A percentile compares a stretch with the other conserved stretches of the same genome.
These are phyloP conservation scores for Leucophenga maculata DNA, from an alignment of 2,888 invertebrate genomes.

Conservation along the genomic window DNA sequence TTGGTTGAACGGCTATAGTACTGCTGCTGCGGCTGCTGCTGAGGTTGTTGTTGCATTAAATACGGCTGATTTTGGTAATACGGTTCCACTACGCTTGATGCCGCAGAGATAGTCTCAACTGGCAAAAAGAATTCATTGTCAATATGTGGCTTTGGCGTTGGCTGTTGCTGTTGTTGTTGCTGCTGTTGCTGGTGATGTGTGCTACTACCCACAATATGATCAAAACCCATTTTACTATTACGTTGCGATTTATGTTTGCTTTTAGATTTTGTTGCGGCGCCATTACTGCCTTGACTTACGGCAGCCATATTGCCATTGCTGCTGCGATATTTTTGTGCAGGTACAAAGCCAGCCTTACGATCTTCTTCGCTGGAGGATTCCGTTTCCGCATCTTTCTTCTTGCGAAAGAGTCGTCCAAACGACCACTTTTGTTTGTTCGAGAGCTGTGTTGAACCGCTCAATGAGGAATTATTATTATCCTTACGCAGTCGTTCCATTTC, in stretches of 20 bases:
- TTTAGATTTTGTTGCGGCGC: slow-evolving; percentile 66
- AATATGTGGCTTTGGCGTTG: slow-evolving; percentile 57
- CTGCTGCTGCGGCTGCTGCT: slow-evolving; percentile 41
- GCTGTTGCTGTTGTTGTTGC: slow-evolving; percentile 25
- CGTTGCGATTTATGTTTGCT: slow-evolving; percentile 68
- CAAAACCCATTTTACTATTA: slow-evolving; percentile 75
- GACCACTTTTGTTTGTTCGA: slow-evolving; percentile 80
- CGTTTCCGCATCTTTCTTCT: slow-evolving; percentile 76
- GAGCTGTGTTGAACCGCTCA: slow-evolving; percentile 48
- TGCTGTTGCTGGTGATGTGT: slow-evolving; percentile 30
- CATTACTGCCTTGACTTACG: slow-evolving; percentile 41
- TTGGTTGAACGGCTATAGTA: slow-evolving; percentile 59
- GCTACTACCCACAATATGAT: slow-evolving; percentile 76
- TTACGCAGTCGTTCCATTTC: slow-evolving; percentile 54
- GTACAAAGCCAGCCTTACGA: slow-evolving; percentile 71
- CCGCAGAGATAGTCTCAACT: slow-evolving; percentile 57
- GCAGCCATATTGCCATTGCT: slow-evolving; percentile 37
- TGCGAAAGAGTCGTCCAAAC: slow-evolving; percentile 83
- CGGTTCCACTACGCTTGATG: slow-evolving; percentile 41
- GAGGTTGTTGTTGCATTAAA: slow-evolving; percentile 24
- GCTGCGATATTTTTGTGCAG: slow-evolving; percentile 63
- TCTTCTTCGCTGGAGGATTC: slow-evolving; percentile 72
- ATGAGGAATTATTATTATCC: slow-evolving; percentile 32
- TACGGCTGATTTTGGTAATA: slow-evolving; percentile 58
- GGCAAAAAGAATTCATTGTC: slow-evolving; percentile 72